Evolutionary conservation across 2,888 invertebrate genomes (phyloP).

Genomic region (Pollenia griseotomentosa): DNA sequence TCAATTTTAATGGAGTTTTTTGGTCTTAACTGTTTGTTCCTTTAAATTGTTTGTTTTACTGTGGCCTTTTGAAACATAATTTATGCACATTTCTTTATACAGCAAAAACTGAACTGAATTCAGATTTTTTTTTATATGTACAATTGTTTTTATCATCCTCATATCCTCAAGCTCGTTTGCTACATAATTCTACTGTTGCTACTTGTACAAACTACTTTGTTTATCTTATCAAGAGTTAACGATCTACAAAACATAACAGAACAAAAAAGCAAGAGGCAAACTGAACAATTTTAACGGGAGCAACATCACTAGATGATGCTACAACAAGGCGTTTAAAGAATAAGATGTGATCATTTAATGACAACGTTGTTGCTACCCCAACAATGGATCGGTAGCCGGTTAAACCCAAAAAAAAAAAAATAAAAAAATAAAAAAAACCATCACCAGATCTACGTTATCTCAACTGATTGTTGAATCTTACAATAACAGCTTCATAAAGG

Average conservation of each 20-base stretch:
- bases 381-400: constrained; percentile 21
- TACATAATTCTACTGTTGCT: constrained; percentile 54
- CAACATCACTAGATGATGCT: constrained; percentile 47
- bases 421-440: no score
- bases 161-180: constrained; percentile 65
- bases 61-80: constrained; percentile 62
- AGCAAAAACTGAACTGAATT: constrained; percentile 2
- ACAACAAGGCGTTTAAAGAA: constrained; percentile 66
- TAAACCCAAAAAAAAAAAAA: constrained; percentile 8
- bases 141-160: constrained; percentile 25
- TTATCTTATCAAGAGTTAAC: constrained; percentile 70
- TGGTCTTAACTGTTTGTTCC: constrained; percentile 58
- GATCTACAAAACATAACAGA: constrained; percentile 65
- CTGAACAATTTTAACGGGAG: constrained; percentile 62
- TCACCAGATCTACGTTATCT: constrained; percentile 52
- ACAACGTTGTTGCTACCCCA: constrained; percentile 60
- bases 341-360: constrained; percentile 70
- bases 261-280: constrained; percentile 24
- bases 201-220: constrained; percentile 67
- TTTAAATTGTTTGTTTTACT: constrained; percentile 47
- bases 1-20: constrained; percentile 62
- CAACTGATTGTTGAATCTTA: constrained; percentile 59
- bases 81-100: constrained; percentile 64
- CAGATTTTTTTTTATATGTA: constrained; percentile 3
- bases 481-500: constrained; percentile 83